Conservation (phyloP, 2,113 vertebrate genomes). For the Potamarius usumacintae region DNA sequence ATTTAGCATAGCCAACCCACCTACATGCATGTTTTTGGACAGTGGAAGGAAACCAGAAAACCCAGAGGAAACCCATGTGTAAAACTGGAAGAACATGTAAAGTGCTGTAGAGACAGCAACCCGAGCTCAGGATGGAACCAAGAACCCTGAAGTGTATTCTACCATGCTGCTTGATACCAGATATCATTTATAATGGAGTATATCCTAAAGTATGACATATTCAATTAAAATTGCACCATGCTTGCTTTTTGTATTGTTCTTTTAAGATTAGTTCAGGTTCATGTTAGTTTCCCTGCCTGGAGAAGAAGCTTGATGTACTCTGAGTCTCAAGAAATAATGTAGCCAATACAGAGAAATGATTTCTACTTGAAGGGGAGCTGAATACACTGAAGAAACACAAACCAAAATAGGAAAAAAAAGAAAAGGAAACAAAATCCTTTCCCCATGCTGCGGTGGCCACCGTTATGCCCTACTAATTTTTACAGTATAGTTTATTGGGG, state of each 20-base stretch:
- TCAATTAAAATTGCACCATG: background rate
- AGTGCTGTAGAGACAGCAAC: background rate
- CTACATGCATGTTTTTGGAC: background rate
- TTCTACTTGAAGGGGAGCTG: background rate
- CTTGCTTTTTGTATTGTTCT: background rate
- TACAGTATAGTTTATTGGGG: slow-evolving; percentile 53
- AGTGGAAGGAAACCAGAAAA: background rate
- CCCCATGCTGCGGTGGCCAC: slow-evolving; percentile 36
- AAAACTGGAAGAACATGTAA: background rate
- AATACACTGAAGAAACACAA: background rate
- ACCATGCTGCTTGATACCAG: background rate
- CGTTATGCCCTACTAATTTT: slow-evolving; percentile 58
- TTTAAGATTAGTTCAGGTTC: background rate
- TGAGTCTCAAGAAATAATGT: background rate
- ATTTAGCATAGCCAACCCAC: background rate
- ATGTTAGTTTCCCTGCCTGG: no score
- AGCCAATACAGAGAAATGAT: background rate
- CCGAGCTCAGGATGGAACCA: background rate
- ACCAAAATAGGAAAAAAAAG: background rate
- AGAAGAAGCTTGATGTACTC: background rate
- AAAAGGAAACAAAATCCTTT: background rate
- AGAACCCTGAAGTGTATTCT: background rate
- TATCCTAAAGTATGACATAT: background rate
- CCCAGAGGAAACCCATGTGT: background rate
- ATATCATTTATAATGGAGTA: background rate